Base-by-base conservation (phyloP, 2,113 vertebrate genomes). In the Tyto alba region DNA sequence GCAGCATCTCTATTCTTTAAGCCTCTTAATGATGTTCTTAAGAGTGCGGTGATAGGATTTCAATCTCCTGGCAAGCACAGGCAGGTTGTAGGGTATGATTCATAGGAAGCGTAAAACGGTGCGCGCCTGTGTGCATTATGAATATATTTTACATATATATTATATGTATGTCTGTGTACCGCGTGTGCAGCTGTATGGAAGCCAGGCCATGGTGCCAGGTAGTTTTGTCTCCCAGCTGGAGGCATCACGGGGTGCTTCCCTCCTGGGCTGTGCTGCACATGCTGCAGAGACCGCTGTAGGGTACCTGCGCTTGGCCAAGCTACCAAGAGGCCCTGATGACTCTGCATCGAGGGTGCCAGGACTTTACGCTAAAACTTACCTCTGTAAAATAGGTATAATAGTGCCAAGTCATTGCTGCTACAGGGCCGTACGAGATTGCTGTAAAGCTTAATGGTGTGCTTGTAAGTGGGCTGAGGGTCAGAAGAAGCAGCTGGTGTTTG, bases 21-120 rank as follows among this genome's bases (percentile, higher is more conserved):
- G 64, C 91, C 74, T 88, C 81, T 95, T 96, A 89, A 88, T 93
- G 89, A 80, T 92, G 94, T 94, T 96, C 74, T 80, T 69, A 91
- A 81, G 89, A 88, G 69, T 22, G 38, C 18, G 3, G 36, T 55
- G 91, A 76, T 80, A 91, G 47, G 63, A 93, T 93, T 96, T 91
- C 94, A 88, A 13, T 93, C 71, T 95, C 57, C 45, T 85, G 67
- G 71, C 75, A 85, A 78, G 95, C 76, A 72, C 38, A 66, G 77
- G 38, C 80, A 91, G 67, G 67, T 85, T 86, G 76, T 82, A 59
- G 41, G 55, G 14, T 92, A 23, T 91, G 67, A 91, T 93, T 95
- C 91, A 89, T 67, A 88, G 93, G 50, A 89, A 88, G 69, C 17
- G n/a, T 75, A 78, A 92, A 91, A 82, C 50, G 16, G 3, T 16